Base-by-base conservation (phyloP, 2,888 invertebrate genomes). In the Lutraria lutraria region DNA sequence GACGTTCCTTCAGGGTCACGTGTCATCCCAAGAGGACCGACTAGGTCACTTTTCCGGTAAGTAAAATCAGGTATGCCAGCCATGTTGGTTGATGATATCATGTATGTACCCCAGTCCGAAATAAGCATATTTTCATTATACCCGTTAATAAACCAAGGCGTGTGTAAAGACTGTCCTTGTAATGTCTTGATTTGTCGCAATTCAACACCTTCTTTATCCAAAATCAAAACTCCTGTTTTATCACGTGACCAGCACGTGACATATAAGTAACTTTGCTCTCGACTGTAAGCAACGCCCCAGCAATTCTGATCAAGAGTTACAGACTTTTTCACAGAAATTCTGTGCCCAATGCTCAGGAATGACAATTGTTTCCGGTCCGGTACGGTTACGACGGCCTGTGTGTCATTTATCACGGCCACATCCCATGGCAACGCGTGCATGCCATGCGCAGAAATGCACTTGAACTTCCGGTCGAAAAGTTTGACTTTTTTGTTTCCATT, bases 61-160 rank as follows among this genome's bases (percentile, higher is more conserved):
- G 83, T 89, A 25, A 76, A 83, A 6, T 86, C 19, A 13, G 84
- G 29, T 2, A 82, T 60, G 16, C 91, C 91, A 31, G 86, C 68
- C 19, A 76, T 60, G 13, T 89, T 89, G 13, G 89, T 15, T 25
- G 87, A 85, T 4, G 87, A 82, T 15, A 92, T 60, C 19, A 63
- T 88, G n/a, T 89, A 89, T 31, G 91, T 89, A 16, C 92, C 92
- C 92, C 92, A 92, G 83, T 92, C 92, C 3, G 90, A 91, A 16
- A 92, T 86, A 68, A 84, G 81, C n/a, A 92, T 88, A 56, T 83
- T 86, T 54, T 92, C 90, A 81, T 85, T 63, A 16, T 52, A 54
- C 16, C 76, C 84, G 25, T 83, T 68, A 12, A 92, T 63, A 83
- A 88, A 92, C 92, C 92, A 92, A 21, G 92, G 90, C 4, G 90